Base-by-base conservation (phyloP, 2,888 invertebrate genomes). In the Ornithoptera priamus region DNA sequence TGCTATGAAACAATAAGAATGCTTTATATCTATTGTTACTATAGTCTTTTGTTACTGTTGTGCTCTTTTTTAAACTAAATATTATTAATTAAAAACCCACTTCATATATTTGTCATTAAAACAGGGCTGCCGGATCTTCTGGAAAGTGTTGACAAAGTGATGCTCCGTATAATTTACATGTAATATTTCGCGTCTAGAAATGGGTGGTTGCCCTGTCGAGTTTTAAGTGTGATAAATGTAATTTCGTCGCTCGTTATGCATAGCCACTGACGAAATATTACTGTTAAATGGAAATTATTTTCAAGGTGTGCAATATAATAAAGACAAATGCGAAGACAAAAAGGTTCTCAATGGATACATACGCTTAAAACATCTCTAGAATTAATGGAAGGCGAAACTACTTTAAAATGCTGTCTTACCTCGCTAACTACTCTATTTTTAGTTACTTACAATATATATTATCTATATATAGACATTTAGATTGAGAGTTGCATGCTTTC, bases 141-240 rank as follows among this genome's bases (percentile, higher is more conserved):
- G 30, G 60, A 53, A 67, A 67, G 46, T 61, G 67, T 67, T 62
- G 67, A 67, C 67, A 67, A 62, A 62, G 53, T 67, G 53, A 67
- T 56, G 56, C 62, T 61, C 57, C 62, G 62, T 67, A 67, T 22
- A 62, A 61, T 67, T 61, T 62, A 56, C 53, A 20, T 67, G 57
- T 59, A 59, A 58, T 20, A 56, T 58, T 58, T 58, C 57, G 57
- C 60, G 66, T 50, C 59, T 59, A 50, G 59, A 66, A 66, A 46
- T 50, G 46, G 66, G 58, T 50, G 50, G 57, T 58, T 58, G 22
- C 62, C 56, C 57, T 67, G 67, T 67, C 67, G 61, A 22, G 67
- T 56, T 67, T 42, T 67, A 67, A 67, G 62, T 62, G 62, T 67
- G 62, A 67, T 62, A 56, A 62, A 67, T 67, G 67, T 67, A 57